These are phyloP conservation scores for Stichopus chloronotus DNA, from an alignment of 35 echinoderm and acorn worm species.

Conservation along the genomic window DNA sequence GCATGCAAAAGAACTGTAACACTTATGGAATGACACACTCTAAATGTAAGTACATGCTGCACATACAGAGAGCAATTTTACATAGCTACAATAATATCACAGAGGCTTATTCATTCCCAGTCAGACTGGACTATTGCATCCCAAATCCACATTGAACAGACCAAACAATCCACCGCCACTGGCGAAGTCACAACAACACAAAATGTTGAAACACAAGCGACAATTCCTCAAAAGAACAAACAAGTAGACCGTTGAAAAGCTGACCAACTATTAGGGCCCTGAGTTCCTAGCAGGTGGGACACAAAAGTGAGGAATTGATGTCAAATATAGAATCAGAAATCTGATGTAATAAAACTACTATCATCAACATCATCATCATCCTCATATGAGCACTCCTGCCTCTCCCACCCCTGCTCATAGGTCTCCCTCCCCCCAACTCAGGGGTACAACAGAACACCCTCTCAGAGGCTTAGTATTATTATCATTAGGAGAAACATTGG, in stretches of 20 bases:
- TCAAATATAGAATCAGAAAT: too few relatives aligned
- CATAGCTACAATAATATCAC: neutral
- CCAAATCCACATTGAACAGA: neutral
- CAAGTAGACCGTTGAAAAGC: neutral
- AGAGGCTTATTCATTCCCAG: neutral
- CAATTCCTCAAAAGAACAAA: neutral
- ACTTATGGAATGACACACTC: conserved; percentile 47
- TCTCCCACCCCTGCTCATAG: neutral
- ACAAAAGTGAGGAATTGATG: too few relatives aligned
- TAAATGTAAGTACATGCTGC: conserved; percentile 49
- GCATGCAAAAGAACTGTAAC: conserved; percentile 10
- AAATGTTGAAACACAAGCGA: neutral
- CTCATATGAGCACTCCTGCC: too few relatives aligned
- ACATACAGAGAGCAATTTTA: conserved; percentile 31
- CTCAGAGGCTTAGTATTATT: too few relatives aligned
- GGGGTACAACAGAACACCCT: too few relatives aligned
- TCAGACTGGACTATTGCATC: neutral
- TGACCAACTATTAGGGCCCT: neutral
- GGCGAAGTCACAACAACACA: neutral
- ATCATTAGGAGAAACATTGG: neutral
- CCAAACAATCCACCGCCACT: neutral
- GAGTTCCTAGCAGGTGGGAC: neutral
- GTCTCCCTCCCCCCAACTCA: neutral
- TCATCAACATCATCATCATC: too few relatives aligned
- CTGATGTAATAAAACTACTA: too few relatives aligned